Evolutionary conservation across 2,797 vertebrate genomes (phyloP), one percentile per base, ranked within the genome.

Genomic region (Tokudaia tokunoshimensis): DNA sequence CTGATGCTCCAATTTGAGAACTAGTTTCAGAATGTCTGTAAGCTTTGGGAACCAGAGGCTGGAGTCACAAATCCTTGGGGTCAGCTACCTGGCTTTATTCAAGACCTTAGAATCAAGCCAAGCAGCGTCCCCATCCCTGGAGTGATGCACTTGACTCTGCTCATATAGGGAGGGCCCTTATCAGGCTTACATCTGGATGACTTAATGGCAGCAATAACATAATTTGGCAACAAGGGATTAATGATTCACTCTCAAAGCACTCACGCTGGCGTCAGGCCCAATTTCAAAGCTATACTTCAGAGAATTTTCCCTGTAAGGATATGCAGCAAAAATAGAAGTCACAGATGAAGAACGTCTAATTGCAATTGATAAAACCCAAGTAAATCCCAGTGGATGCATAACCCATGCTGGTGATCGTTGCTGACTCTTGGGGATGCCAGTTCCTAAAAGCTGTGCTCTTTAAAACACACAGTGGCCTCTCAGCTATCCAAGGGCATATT

Each of bases 321-420:
- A 93, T 1, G 67, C 82, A 96, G 34, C 91, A 97, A 97, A 97
- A 97, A 97, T 92, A 97, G 95, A 96, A 97, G 57, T 76, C 90
- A 61, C 44, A 88, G 96, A 96, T 97, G 96, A 97, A 97, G 92
- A 97, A 95, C 89, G 74, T 90, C 84, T 97, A 97, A 98, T 97
- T 95, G 92, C 91, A 93, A 92, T 75, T 86, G 97, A 97, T 97
- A 95, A 97, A 97, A 96, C 92, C 95, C 76, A 94, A 96, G 94
- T 59, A 84, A 97, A 95, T 92, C 86, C 74, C 94, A 61, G 61
- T 3, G 61, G 95, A 75, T 75, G 86, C 41, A 89, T 93, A 95
- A 91, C 95, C 72, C 95, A 93, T 20, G 76, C 94, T 95, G 86
- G 72, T 90, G 91, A 96, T 95, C 91, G 72, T 10, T 57, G 94